Conservation (phyloP, 2,888 invertebrate species). For the Lasioglossum leucozonium region DNA sequence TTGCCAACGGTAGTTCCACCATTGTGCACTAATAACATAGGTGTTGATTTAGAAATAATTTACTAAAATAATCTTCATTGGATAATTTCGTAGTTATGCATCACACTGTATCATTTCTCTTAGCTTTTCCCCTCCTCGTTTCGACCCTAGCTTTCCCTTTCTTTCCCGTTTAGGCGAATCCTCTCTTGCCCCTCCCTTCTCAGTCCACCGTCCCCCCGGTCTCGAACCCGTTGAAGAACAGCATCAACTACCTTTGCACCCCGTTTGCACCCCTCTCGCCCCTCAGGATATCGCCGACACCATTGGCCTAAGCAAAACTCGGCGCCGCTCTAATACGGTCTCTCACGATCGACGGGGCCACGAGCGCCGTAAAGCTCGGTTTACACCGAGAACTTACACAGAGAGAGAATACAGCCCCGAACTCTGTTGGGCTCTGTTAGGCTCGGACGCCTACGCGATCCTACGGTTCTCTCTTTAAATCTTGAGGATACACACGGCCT, state of each 20-base stretch:
- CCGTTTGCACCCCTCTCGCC: slow-evolving; percentile 15
- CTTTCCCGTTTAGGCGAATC: not conserved
- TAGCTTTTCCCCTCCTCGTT: not conserved
- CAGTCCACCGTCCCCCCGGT: not conserved
- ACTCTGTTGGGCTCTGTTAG: not conserved
- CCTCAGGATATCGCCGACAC: slow-evolving; percentile 43
- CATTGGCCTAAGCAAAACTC: slow-evolving; percentile 63
- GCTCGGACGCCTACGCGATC: slow-evolving; percentile 69
- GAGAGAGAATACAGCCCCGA: not conserved
- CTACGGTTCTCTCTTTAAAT: slow-evolving; percentile 66
- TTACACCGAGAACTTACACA: slow-evolving; percentile 59
- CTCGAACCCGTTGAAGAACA: not conserved
- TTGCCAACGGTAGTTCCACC: too few species aligned
- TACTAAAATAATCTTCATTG: too few species aligned
- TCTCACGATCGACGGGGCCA: slow-evolving; percentile 71
- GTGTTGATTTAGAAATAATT: too few species aligned
- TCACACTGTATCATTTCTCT: not conserved
- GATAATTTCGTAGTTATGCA: too few species aligned
- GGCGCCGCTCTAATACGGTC: slow-evolving; percentile 70
- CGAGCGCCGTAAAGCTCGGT: slow-evolving; percentile 69
- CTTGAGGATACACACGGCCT: slow-evolving; percentile 51
- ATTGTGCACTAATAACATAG: too few species aligned
- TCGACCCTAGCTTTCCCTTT: not conserved
- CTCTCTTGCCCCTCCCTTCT: not conserved
- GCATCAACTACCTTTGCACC: slow-evolving; percentile 18